Conservation (phyloP, 2,888 invertebrate species). For the Invenusta paracnida region DNA sequence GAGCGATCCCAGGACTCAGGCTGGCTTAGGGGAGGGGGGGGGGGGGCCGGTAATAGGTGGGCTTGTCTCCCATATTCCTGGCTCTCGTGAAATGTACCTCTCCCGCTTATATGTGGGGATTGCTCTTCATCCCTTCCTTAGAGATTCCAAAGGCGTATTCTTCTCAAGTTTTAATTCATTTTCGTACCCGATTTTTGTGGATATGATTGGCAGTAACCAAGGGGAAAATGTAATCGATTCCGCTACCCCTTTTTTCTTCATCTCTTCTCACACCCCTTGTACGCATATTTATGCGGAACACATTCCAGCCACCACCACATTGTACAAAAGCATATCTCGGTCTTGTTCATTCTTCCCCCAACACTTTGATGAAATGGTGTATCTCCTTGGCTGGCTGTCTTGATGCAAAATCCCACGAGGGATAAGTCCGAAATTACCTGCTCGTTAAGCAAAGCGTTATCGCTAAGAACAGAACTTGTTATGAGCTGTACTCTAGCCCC, state of each 20-base stretch:
- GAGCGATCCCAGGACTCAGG: too few relatives aligned
- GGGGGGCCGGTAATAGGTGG: too few relatives aligned
- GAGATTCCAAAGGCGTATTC: too few relatives aligned
- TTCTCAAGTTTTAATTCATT: not conserved
- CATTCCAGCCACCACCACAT: too few relatives aligned
- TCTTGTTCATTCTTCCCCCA: too few relatives aligned
- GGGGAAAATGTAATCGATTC: not conserved
- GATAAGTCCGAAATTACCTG: slow-evolving; percentile 16
- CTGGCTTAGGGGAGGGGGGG: too few relatives aligned
- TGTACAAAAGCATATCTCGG: too few relatives aligned
- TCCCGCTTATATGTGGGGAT: too few relatives aligned
- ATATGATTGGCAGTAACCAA: not conserved
- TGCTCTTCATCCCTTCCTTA: not conserved
- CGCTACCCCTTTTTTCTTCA: not conserved
- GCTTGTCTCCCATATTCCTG: too few relatives aligned
- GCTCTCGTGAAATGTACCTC: too few relatives aligned
- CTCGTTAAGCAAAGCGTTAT: not conserved
- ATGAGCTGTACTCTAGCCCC: not conserved
- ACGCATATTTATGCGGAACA: too few relatives aligned
- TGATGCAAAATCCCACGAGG: not conserved
- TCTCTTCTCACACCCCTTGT: too few relatives aligned
- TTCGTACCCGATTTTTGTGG: not conserved
- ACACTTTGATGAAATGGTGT: not conserved
- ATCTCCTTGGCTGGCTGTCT: not conserved
- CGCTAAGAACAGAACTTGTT: slow-evolving; percentile 7